Percentiles rank a stretch among this genome's conserved stretches.
Evolutionary conservation across 92 coral and sea anemone species (phyloP).

Genomic region (Umimayanthus chanpuru): DNA sequence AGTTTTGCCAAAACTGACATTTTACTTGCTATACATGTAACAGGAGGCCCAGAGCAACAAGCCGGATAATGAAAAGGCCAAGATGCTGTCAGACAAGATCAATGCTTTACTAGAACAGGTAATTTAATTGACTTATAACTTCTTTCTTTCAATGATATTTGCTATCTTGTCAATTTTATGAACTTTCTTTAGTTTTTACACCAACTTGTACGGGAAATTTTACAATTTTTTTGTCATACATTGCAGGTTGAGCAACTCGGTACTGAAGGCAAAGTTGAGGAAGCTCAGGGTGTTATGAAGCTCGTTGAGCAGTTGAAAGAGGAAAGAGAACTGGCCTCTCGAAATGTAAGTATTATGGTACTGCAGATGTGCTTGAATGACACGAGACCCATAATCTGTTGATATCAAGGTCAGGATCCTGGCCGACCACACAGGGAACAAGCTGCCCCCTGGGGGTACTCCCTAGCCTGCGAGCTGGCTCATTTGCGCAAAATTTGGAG

Average conservation of each 20-base stretch:
- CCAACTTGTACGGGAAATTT: not conserved
- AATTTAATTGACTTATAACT: not conserved
- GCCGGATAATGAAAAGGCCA: constrained; percentile 37
- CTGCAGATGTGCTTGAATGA: constrained; percentile 1
- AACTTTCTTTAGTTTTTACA: not conserved
- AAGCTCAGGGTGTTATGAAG: constrained; percentile 98
- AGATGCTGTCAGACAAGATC: constrained; percentile 38
- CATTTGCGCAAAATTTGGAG: no score
- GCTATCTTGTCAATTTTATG: no score
- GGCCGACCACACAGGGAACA: no score
- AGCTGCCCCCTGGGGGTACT: no score
- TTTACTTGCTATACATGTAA: not conserved
- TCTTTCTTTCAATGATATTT: not conserved
- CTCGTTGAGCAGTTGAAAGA: constrained; percentile 90
- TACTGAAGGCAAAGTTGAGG: constrained; percentile 96
- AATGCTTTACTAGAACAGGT: constrained; percentile 43
- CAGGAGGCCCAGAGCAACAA: constrained; percentile 32
- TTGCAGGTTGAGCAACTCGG: constrained; percentile 93
- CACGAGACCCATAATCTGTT: no score
- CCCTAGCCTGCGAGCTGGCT: no score
- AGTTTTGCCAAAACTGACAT: no score
- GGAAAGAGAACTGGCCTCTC: constrained; percentile 65
- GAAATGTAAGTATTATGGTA: constrained; percentile 36
- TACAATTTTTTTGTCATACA: not conserved
- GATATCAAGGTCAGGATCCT: no score